Evolutionary conservation across 2,888 invertebrate species (phyloP), one percentile per base, ranked within the genome.

Genomic region (Labia minor): DNA sequence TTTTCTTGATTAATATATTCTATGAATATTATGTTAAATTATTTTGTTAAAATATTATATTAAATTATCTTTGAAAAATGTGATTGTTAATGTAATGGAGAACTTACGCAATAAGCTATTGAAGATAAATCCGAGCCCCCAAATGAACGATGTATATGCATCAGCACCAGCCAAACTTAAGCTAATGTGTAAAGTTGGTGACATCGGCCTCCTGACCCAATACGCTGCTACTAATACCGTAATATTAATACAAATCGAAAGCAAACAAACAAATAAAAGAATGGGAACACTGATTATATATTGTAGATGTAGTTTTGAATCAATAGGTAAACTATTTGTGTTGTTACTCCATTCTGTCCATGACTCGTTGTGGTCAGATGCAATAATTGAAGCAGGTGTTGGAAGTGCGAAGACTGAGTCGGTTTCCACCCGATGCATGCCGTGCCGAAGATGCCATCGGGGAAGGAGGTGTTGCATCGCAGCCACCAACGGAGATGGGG

Each of bases 131-230:
- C 82, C 81, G 1, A 80, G 70, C 0, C 82, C 84, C 61, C 83
- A 74, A 61, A 82, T 75, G 20, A 79, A 73, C 1, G 84, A 82
- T 8, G 83, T 81, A 70, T 80, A 79, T 0, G 82, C 81, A 73
- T 85, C 84, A 0, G 85, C 84, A 1, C 80, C 81, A 1, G 84
- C 83, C 63, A 85, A 74, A 70, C 84, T 84, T 18, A 85, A 74
- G 70, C 82, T 83, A 67, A 85, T 81, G 71, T 81, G 80, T n/a
- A 84, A 74, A 1, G 83, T 84, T 1, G 83, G 82, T 1, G 83
- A 80, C 71, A 85, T 74, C 0, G 83, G 81, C 64, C 81, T 77
- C 61, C 81, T 76, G 37, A 84, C 81, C 83, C 84, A 85, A 63
- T 79, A 76, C 1, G 81, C 79, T 69, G 82, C 79, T 19, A 80